phyloP scores from a whole-genome alignment of 1,140 invertebrate species.

The Mizuhopecten yessoensis region DNA sequence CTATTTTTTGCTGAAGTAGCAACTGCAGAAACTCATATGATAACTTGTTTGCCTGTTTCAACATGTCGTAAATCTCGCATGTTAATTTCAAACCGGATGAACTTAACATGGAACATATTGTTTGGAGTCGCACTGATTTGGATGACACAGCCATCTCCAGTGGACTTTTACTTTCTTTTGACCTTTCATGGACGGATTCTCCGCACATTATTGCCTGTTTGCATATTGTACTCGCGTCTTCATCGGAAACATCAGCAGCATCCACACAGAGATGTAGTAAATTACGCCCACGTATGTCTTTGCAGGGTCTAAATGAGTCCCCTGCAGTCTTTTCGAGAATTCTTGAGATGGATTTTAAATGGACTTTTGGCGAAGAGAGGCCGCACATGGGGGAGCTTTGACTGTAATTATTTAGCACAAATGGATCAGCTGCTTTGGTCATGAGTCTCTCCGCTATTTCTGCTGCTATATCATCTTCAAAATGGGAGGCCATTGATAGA shows the following conservation, averaged over 20 bases:
- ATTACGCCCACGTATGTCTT: neutral
- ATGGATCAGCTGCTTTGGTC: neutral
- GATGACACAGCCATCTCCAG: neutral
- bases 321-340: neutral
- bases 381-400: neutral
- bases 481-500: neutral
- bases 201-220: neutral
- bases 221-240: neutral
- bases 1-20: neutral
- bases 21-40: neutral
- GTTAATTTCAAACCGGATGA: neutral
- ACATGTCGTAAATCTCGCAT: conserved; percentile 20
- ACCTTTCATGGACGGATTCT: neutral
- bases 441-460: neutral
- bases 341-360: neutral
- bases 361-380: neutral
- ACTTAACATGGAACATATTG: neutral
- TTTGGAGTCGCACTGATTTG: neutral
- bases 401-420: neutral
- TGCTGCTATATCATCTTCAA: neutral
- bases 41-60: neutral
- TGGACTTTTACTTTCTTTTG: neutral
- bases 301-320: neutral
- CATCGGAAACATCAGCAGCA: neutral
- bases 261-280: neutral